Evolutionary conservation across 2,888 invertebrate genomes (phyloP), one percentile per base, ranked within the genome.

Genomic region (Netelia virgata): DNA sequence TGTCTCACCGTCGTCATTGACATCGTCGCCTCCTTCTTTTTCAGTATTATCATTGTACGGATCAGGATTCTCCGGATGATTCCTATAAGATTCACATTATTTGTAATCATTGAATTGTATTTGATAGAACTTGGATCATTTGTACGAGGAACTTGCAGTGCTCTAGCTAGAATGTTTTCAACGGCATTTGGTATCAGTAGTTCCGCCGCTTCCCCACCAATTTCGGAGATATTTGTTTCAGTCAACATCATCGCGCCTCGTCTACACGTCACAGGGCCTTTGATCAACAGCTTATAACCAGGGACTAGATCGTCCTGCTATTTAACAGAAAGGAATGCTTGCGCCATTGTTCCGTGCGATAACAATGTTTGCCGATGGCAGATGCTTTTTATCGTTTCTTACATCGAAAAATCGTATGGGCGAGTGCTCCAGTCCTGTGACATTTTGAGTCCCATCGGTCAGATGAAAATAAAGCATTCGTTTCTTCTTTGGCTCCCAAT

Each of bases 141-240:
- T 36, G 1, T 36, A 36, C 6, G 8, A 66, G 55, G 64, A 61
- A 90, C 92, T 92, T 91, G 94, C 90, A 97, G 91, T 85, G 94
- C 95, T 88, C 95, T 92, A 1, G 96, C 95, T 63, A 97, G 90
- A 6, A 96, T 91, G 86, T 96, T 96, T 88, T 96, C 95, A 9
- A 95, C 91, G 0, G 96, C 95, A 93, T 96, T 96, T 1, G 94
- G 88, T 0, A 95, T 90, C 0, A 94, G 91, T 36, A 96, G 92
- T 74, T 95, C 95, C 66, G 96, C 96, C 0, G 97, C 96, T 92
- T 97, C 96, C 0, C 97, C 97, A 0, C 97, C 97, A 0, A 97
- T 91, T 79, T 96, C 92, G 85, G 95, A 94, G 5, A 97, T 91
- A 69, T 95, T 94, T 64, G 93, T 93, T 77, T 95, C 95, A 82